Evolutionary conservation across 2,113 vertebrate genomes (phyloP).

Genomic region (Neodontobutis hainanensis): DNA sequence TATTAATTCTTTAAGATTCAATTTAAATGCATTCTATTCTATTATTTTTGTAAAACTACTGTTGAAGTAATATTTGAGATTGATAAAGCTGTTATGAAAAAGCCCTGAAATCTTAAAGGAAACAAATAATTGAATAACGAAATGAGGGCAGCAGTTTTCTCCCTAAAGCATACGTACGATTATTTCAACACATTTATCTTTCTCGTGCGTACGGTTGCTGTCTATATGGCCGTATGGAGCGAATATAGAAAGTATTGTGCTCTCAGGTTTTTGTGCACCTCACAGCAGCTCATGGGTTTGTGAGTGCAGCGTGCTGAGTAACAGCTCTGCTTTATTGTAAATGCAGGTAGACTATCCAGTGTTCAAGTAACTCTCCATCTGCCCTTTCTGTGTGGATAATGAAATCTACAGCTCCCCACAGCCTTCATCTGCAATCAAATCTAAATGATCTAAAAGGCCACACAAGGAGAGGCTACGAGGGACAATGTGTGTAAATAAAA

Average conservation of each 20-base stretch:
- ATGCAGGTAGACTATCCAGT: conserved; percentile 29
- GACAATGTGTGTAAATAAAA: conserved; percentile 31
- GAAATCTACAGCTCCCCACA: conserved; percentile 31
- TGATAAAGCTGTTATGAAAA: too few relatives aligned
- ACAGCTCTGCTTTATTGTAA: conserved; percentile 40
- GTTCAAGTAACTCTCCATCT: conserved; percentile 33
- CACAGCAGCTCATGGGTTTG: conserved; percentile 11
- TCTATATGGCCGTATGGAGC: too few relatives aligned
- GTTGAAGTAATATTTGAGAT: neutral
- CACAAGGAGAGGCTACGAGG: conserved; percentile 23
- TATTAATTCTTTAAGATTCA: conserved; percentile 9
- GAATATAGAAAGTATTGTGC: too few relatives aligned
- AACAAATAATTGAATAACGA: too few relatives aligned
- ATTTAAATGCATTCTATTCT: neutral
- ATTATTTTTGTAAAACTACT: neutral
- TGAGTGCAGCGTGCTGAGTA: conserved; percentile 27
- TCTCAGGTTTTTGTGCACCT: conserved; percentile 20
- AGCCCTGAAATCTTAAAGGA: too few relatives aligned
- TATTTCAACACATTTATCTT: too few relatives aligned
- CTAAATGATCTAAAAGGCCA: conserved; percentile 20
- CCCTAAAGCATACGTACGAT: too few relatives aligned
- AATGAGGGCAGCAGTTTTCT: too few relatives aligned
- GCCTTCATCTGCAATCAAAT: conserved; percentile 35
- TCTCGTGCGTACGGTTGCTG: too few relatives aligned
- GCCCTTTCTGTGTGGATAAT: conserved; percentile 43